A percentile compares a stretch with the other conserved stretches of the same genome.
phyloP scores from a whole-genome alignment of 2,797 vertebrate genomes.

The Tauraco hartlaubi region DNA sequence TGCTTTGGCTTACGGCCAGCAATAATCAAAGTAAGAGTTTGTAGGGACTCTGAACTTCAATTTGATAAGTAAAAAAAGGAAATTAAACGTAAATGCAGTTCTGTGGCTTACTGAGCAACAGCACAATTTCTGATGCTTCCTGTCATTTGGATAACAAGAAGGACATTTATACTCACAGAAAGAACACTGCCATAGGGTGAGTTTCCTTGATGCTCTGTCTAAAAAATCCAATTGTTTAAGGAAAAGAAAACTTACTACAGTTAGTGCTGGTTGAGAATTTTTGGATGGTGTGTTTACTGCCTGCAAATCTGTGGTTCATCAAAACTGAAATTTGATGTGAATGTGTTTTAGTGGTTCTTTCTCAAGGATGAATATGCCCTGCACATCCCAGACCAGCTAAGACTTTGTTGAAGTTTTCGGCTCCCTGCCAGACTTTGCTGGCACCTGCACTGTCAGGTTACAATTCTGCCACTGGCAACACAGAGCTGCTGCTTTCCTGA shows the following conservation, averaged over 20 bases:
- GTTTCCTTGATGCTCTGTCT: neutral
- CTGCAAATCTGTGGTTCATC: neutral
- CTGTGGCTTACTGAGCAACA: neutral
- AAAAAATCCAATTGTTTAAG: neutral
- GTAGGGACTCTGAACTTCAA: neutral
- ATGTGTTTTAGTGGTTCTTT: neutral
- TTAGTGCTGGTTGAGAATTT: neutral
- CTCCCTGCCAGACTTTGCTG: neutral
- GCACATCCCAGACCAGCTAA: neutral
- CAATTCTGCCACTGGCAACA: neutral
- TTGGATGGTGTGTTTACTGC: neutral
- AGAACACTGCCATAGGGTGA: neutral
- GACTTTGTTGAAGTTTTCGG: neutral
- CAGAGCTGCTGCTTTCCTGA: neutral
- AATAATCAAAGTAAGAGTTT: neutral
- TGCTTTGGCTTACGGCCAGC: neutral
- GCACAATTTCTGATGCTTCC: neutral
- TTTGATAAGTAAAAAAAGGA: neutral
- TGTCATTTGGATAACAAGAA: neutral
- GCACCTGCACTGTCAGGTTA: neutral
- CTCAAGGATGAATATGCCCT: neutral
- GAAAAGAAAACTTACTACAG: neutral
- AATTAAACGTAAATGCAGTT: neutral
- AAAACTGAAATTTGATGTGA: neutral
- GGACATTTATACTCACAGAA: neutral